These are phyloP conservation scores for Artemia sinica DNA, from an alignment of 2,888 invertebrate genomes.

Conservation along the genomic window DNA sequence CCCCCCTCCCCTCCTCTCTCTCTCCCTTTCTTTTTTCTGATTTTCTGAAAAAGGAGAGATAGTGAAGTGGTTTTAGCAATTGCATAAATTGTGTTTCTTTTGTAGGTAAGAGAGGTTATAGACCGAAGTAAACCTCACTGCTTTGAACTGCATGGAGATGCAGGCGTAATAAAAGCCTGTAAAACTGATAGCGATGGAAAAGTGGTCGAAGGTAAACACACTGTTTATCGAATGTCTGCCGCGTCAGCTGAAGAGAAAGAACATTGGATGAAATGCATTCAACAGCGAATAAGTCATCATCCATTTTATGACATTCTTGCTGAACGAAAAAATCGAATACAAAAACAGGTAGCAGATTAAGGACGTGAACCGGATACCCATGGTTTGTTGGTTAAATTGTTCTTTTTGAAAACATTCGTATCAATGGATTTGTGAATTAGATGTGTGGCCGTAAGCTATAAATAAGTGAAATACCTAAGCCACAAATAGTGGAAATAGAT, in stretches of 20 bases:
- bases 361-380: not conserved
- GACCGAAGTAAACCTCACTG: slow-evolving; percentile 84
- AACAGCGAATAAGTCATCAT: slow-evolving; percentile 83
- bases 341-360: slow-evolving; percentile 30
- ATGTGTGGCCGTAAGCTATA: no score
- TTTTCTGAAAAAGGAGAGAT: no score
- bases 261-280: slow-evolving; percentile 83
- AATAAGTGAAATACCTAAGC: no score
- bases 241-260: slow-evolving; percentile 84
- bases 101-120: slow-evolving; percentile 60
- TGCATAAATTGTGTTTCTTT: not conserved
- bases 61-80: not conserved
- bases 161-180: slow-evolving; percentile 51
- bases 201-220: slow-evolving; percentile 63
- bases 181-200: slow-evolving; percentile 97
- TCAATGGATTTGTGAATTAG: no score
- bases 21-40: not conserved
- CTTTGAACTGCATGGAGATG: slow-evolving; percentile 81
- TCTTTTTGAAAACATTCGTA: no score
- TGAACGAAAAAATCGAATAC: slow-evolving; percentile 81
- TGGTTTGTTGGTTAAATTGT: not conserved
- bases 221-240: slow-evolving; percentile 83
- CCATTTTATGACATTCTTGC: slow-evolving; percentile 97
- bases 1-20: not conserved
- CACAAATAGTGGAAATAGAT: no score